Conservation (phyloP, 2,797 vertebrate species). For the Xyrichtys novacula region DNA sequence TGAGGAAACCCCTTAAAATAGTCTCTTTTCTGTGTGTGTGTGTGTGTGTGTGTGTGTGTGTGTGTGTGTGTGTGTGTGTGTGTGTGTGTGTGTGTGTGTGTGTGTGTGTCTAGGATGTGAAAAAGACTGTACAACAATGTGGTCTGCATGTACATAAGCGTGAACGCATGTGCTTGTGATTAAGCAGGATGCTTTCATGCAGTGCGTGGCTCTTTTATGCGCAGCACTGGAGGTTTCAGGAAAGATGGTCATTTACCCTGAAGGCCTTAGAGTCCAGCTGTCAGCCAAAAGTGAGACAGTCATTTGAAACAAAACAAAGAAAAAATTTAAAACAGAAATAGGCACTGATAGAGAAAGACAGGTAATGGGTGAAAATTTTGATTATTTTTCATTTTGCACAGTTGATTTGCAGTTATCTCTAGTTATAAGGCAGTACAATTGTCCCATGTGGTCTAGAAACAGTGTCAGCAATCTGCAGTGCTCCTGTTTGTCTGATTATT, state of each 20-base stretch:
- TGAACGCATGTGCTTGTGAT: slow-evolving; percentile 8
- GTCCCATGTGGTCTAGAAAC: too few relatives aligned
- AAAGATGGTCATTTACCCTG: slow-evolving; percentile 35
- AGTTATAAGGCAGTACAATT: too few relatives aligned
- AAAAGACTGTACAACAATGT: slow-evolving; percentile 21
- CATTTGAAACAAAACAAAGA: slow-evolving; percentile 15
- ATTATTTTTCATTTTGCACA: neutral
- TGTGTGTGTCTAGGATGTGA: slow-evolving; percentile 12
- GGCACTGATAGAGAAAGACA: neutral
- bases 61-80: neutral
- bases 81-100: neutral
- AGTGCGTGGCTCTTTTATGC: slow-evolving; percentile 19
- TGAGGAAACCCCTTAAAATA: slow-evolving; percentile 60
- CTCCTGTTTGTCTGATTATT: neutral
- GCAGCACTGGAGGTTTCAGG: slow-evolving; percentile 27
- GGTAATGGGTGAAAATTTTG: neutral
- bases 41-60: neutral
- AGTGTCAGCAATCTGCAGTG: neutral
- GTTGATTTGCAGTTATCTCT: neutral
- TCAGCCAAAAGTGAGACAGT: slow-evolving; percentile 34
- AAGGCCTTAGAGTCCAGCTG: slow-evolving; percentile 54
- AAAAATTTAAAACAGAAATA: neutral
- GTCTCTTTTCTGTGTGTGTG: slow-evolving; percentile 8
- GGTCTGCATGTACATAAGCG: slow-evolving; percentile 9
- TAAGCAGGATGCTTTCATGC: neutral